Conservation (phyloP, 2,797 vertebrate genomes). For the Lepus oiostolus region DNA sequence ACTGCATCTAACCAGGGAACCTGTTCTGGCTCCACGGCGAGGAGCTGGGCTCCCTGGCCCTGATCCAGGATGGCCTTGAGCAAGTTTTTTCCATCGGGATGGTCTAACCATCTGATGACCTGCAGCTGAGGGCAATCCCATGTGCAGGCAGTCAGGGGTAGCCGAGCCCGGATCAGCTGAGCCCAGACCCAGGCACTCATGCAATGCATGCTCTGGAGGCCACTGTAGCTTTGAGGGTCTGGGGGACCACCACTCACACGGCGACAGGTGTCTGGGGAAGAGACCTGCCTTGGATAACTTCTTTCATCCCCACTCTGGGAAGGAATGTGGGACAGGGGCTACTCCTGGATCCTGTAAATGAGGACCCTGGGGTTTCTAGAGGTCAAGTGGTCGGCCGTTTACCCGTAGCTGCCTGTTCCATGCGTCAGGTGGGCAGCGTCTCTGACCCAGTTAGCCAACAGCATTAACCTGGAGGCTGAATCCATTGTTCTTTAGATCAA, state of each 20-base stretch:
- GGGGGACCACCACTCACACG: neutral
- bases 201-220: too few relatives aligned
- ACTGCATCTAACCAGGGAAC: neutral
- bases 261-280: neutral
- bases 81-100: too few relatives aligned
- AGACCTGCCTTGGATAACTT: neutral
- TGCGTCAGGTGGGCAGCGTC: neutral
- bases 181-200: neutral
- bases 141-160: neutral
- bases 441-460: slow-evolving; percentile 64
- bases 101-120: neutral
- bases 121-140: neutral
- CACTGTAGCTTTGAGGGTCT: neutral
- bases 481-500: slow-evolving; percentile 71
- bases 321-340: neutral
- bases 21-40: neutral
- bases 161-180: neutral
- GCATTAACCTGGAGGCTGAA: slow-evolving; percentile 69
- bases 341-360: neutral
- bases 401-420: slow-evolving; percentile 2
- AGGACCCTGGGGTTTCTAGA: neutral
- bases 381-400: neutral
- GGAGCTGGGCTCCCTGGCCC: neutral
- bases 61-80: too few relatives aligned
- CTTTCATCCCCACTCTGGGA: neutral